Conservation (phyloP, 1,140 invertebrate species). For the Amphibalanus amphitrite region DNA sequence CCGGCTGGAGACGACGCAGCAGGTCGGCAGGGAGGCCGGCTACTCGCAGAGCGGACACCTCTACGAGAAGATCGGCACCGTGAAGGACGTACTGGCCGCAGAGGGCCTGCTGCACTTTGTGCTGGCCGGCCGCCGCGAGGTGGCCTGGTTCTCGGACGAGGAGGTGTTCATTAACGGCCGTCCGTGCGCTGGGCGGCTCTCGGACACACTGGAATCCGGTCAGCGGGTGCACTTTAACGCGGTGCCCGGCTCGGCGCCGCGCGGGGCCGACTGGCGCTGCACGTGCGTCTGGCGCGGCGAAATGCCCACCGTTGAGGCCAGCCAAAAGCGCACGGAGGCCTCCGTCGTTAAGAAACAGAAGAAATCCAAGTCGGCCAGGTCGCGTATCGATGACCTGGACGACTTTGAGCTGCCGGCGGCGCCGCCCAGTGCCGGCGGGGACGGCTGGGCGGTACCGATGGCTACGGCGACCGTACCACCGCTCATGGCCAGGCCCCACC, state of each 20-base stretch:
- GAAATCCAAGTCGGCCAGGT: background rate
- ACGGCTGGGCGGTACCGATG: background rate
- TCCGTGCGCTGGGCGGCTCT: background rate
- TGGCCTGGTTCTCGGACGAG: background rate
- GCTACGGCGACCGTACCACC: too few species aligned
- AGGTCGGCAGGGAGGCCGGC: background rate
- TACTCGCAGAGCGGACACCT: background rate
- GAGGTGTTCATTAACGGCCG: background rate
- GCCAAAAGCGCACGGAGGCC: background rate
- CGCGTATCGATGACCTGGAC: background rate
- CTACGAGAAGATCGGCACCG: background rate
- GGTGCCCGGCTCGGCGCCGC: too few species aligned
- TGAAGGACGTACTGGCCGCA: background rate
- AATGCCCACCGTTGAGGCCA: background rate
- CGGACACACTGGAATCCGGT: background rate
- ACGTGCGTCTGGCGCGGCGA: background rate
- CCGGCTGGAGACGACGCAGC: background rate
- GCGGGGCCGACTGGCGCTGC: background rate
- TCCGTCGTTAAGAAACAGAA: background rate
- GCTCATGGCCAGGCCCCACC: too few species aligned
- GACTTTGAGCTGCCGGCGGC: background rate
- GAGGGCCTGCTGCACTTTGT: background rate
- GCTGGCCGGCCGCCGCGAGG: background rate
- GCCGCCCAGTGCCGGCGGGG: too few species aligned
- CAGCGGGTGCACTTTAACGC: background rate